Evolutionary conservation across 2,113 vertebrate genomes (phyloP), one percentile per base, ranked within the genome.

Genomic region (Carollia perspicillata): DNA sequence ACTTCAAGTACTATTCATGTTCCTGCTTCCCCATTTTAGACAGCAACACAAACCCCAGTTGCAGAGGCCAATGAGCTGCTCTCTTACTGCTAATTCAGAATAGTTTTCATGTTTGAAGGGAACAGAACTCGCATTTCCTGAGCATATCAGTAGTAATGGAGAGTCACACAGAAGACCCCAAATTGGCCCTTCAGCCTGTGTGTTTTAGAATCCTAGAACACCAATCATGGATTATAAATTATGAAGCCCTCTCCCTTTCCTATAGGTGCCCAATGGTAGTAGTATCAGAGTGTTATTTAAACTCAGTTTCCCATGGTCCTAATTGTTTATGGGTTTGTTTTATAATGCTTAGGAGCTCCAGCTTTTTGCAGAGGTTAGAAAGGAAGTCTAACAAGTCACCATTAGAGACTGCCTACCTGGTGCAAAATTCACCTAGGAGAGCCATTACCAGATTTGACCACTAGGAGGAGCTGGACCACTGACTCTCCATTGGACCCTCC

Each of bases 381-480:
- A 85, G 68, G 28, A 93, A 96, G 58, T 8, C 37, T 55, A 26
- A 26, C 74, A 92, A 74, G 37, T 84, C 68, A 74, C 37, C 63
- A n/a, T 4, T 80, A 58, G 51, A 88, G 23, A 89, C 33, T 22
- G 26, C 89, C 35, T 33, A 69, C 44, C 23, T 78, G 63, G 35
- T 37, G 0, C 51, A 96, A 79, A 93, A 95, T 71, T 89, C 60
- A 84, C 80, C 44, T 87, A 30, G n/a, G 16, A 93, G 93, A 91
- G 40, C 37, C 74, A 90, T 96, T 95, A 89, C 95, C 79, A 93
- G 79, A 71, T 71, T 68, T 95, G 72, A 95, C 95, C 95, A 37
- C 92, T 96, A 96, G 96, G 93, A 97, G 95, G 96, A 94, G 95
- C 93, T 89, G 90, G 77, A 66, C 90, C 60, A 95, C 92, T 65